Base-by-base conservation (phyloP, 1,140 invertebrate genomes). In the Maconellicoccus hirsutus region DNA sequence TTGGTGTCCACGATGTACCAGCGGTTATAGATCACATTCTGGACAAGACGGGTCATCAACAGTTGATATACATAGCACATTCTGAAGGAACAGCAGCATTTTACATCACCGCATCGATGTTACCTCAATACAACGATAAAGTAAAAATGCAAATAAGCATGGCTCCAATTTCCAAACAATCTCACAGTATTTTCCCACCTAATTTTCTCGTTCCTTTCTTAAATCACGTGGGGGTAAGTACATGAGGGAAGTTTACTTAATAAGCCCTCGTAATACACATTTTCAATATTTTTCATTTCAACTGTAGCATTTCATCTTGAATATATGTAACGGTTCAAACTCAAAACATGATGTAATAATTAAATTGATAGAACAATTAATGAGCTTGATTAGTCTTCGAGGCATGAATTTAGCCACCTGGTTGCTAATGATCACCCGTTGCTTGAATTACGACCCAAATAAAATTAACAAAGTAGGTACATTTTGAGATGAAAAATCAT, bases 141-240 rank as follows among this genome's bases (percentile, higher is more conserved):
- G 84, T 89, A 70, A 80, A 78, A 25, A 77, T 81, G 72, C 84
- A 90, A 80, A 81, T 85, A 63, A 83, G 82, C 71, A 78, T 95
- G 42, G 92, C 88, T 0, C 92, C 92, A 4, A 0, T 84, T 92
- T 0, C 87, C 86, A 0, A 90, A 82, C 74, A 83, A 91, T 77
- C 80, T 82, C 0, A 79, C 91, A 72, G 82, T 91, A 2, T 85
- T 82, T 89, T 86, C 73, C 89, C 90, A 8, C 76, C 89, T 86
- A 73, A 89, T 90, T 3, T 79, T 89, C 25, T 77, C 80, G 75
- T 77, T 84, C 23, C 72, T 89, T 1, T 83, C 85, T 0, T 84
- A 82, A 16, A 72, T 73, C 27, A 22, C 66, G 61, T 81, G n/a
- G n/a, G n/a, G n/a, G n/a, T n/a, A 70, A 78, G 79, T 16, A 21